A percentile compares a stretch with the other conserved stretches of the same genome.
These are phyloP conservation scores for Eilema depressum DNA, from an alignment of 2,888 invertebrate species.

Conservation along the genomic window DNA sequence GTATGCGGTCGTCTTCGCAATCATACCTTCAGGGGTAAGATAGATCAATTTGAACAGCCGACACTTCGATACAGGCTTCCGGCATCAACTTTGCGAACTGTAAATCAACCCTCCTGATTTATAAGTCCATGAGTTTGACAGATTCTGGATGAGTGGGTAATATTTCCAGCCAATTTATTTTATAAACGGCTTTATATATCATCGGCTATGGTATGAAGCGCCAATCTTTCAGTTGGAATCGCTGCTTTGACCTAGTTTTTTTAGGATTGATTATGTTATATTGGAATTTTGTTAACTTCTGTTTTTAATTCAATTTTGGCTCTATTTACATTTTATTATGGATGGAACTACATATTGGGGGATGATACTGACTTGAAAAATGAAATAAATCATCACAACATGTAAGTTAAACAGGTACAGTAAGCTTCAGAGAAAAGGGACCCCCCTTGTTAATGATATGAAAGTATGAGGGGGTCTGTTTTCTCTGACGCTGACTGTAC, in stretches of 20 bases:
- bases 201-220: slow-evolving; percentile 14
- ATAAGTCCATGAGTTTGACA: slow-evolving; percentile 40
- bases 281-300: not conserved
- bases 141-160: slow-evolving; percentile 30
- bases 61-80: slow-evolving; percentile 14
- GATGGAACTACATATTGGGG: no score
- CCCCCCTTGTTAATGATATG: no score
- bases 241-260: slow-evolving; percentile 23
- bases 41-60: not conserved
- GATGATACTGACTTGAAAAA: no score
- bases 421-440: no score
- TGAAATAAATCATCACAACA: no score
- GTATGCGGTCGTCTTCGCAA: no score
- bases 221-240: slow-evolving; percentile 18
- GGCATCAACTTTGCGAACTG: slow-evolving; percentile 28
- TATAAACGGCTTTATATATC: slow-evolving; percentile 20
- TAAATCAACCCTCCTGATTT: slow-evolving; percentile 33
- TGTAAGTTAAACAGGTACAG: no score
- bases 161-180: slow-evolving; percentile 40
- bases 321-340: not conserved
- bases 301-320: not conserved
- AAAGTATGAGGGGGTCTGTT: no score
- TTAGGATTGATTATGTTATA: not conserved
- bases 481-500: no score
- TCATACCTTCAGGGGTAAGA: not conserved